These are phyloP conservation scores for Latrodectus geometricus DNA, from an alignment of 1,140 invertebrate species.

Conservation along the genomic window DNA sequence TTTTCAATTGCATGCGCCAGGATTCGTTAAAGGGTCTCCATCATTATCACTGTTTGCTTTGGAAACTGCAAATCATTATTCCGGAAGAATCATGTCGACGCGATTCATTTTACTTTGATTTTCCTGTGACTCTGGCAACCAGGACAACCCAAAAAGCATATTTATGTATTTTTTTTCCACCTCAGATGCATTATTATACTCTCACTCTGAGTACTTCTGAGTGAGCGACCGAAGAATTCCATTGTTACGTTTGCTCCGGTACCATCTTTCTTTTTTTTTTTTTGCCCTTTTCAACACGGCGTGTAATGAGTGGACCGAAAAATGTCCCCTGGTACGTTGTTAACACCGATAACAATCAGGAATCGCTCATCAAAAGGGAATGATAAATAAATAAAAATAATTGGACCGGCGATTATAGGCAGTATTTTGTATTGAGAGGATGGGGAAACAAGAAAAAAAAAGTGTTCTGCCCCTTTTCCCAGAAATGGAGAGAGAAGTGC, in stretches of 20 bases:
- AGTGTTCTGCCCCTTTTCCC: too few relatives aligned
- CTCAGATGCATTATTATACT: constrained; percentile 3
- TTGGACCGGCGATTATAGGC: constrained; percentile 54
- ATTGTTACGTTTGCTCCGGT: constrained; percentile 40
- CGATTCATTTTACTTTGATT: not conserved
- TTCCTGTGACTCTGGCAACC: not conserved
- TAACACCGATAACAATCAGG: constrained; percentile 48
- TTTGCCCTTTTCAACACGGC: too few relatives aligned
- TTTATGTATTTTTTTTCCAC: not conserved
- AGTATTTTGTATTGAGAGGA: not conserved
- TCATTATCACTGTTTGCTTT: not conserved
- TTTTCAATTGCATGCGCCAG: too few relatives aligned
- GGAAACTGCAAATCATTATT: not conserved
- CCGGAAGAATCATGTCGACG: not conserved
- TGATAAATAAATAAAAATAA: constrained; percentile 52
- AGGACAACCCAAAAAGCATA: not conserved
- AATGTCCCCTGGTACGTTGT: constrained; percentile 8
- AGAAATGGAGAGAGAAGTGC: not conserved
- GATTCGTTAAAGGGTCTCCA: not conserved
- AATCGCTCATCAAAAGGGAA: constrained; percentile 48
- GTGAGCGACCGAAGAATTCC: constrained; percentile 5
- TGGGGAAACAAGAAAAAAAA: not conserved
- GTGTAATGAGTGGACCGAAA: constrained; percentile 9
- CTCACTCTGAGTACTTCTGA: not conserved
- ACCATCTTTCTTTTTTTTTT: not conserved